Conservation (phyloP, 92 coral and sea anemone genomes). For the Porites cylindrica region DNA sequence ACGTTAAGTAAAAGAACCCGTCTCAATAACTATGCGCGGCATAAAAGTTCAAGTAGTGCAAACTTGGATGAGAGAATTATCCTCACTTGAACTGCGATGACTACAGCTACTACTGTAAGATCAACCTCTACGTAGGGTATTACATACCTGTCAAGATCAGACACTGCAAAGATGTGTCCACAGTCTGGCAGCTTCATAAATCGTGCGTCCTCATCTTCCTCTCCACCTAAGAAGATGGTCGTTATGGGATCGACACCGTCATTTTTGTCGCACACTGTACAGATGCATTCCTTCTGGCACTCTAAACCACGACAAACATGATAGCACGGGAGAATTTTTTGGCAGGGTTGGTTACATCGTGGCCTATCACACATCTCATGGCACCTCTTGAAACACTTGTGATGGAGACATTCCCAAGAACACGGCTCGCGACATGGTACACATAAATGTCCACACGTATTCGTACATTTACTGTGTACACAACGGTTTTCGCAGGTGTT, state of each 20-base stretch:
- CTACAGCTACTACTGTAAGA: not conserved
- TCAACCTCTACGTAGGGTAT: too few relatives aligned
- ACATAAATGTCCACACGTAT: conserved; percentile 71
- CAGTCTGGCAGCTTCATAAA: conserved; percentile 84
- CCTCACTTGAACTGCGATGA: not conserved
- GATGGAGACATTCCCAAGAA: conserved; percentile 81
- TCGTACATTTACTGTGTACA: conserved; percentile 68
- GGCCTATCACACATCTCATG: conserved; percentile 85
- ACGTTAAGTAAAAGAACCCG: too few relatives aligned
- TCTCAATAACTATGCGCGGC: too few relatives aligned
- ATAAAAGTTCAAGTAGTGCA: too few relatives aligned
- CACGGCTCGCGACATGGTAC: conserved; percentile 78
- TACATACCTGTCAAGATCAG: conserved; percentile 70
- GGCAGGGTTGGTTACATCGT: conserved; percentile 80
- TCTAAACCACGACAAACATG: conserved; percentile 74
- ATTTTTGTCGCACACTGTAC: conserved; percentile 68
- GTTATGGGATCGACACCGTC: conserved; percentile 60
- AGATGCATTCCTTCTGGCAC: conserved; percentile 83
- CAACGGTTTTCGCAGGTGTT: conserved; percentile 71
- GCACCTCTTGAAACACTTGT: conserved; percentile 74
- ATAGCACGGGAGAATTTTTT: conserved; percentile 38
- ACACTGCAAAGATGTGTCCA: conserved; percentile 81
- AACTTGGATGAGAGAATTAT: too few relatives aligned
- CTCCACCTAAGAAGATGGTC: conserved; percentile 73
- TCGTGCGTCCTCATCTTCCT: conserved; percentile 75